A percentile compares a stretch with the other conserved stretches of the same genome.
phyloP scores from a whole-genome alignment of 2,888 invertebrate species.

The Ornithoptera alexandrae region DNA sequence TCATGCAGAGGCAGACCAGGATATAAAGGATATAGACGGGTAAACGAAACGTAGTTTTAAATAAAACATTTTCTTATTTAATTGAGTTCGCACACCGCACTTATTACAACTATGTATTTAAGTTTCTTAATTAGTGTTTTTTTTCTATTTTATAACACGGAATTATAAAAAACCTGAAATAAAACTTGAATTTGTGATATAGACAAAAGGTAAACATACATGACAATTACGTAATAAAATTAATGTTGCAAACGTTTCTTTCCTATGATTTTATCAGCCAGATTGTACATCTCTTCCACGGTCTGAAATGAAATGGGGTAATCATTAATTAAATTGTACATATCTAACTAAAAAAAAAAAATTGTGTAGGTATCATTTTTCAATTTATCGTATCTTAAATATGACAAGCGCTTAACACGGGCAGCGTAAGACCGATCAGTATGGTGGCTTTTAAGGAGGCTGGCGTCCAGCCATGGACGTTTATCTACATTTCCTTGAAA shows the following conservation, averaged over 20 bases:
- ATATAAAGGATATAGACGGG: background rate
- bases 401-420: too few relatives aligned
- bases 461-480: too few relatives aligned
- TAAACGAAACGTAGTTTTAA: conserved; percentile 6
- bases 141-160: background rate
- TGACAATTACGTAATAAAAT: conserved; percentile 31
- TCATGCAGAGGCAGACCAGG: too few relatives aligned
- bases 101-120: conserved; percentile 8
- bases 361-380: background rate
- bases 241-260: conserved; percentile 52
- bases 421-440: too few relatives aligned
- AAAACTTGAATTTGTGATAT: conserved; percentile 22
- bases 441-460: too few relatives aligned
- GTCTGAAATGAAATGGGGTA: conserved; percentile 73
- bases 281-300: conserved; percentile 83
- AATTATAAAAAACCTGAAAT: background rate
- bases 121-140: background rate
- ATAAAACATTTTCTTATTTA: conserved; percentile 26
- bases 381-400: too few relatives aligned
- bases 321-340: background rate
- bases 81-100: conserved; percentile 12
- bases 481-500: too few relatives aligned
- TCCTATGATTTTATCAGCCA: conserved; percentile 84
- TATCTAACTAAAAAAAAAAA: background rate
- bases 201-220: conserved; percentile 11